Conservation (phyloP, 30 jellyfish, hydroid and myxozoan species). For the Cassiopea xamachana region DNA sequence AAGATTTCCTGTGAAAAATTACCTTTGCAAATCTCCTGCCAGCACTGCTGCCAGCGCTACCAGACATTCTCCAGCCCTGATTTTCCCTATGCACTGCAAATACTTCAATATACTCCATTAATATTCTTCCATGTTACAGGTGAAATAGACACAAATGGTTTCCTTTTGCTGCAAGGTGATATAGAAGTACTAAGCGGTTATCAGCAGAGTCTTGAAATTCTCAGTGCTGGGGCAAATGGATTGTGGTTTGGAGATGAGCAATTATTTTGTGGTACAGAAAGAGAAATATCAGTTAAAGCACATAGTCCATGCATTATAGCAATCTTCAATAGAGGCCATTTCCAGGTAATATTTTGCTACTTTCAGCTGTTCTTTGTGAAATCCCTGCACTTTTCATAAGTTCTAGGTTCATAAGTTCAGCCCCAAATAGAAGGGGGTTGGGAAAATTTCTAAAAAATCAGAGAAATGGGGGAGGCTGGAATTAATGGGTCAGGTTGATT, state of each 20-base stretch:
- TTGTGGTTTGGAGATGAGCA: constrained; percentile 87
- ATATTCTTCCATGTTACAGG: background rate
- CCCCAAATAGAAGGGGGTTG: too few species aligned
- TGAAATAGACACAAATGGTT: constrained; percentile 65
- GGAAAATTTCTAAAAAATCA: too few species aligned
- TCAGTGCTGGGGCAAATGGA: constrained; percentile 48
- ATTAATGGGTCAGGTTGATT: too few species aligned
- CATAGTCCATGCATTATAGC: constrained; percentile 64
- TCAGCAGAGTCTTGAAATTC: constrained; percentile 35
- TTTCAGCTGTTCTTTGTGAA: too few species aligned
- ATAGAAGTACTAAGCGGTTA: constrained; percentile 39
- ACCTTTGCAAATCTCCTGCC: too few species aligned
- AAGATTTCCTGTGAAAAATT: too few species aligned
- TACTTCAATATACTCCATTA: background rate
- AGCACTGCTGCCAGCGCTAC: too few species aligned
- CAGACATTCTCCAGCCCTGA: too few species aligned
- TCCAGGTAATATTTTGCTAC: constrained; percentile 13
- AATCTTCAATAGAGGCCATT: constrained; percentile 14
- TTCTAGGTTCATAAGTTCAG: too few species aligned
- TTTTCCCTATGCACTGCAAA: too few species aligned
- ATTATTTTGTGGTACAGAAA: constrained; percentile 57
- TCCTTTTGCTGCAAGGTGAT: constrained; percentile 53
- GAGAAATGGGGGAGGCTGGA: too few species aligned
- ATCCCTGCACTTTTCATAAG: too few species aligned
- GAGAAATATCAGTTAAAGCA: constrained; percentile 53